Conservation (phyloP, 2,113 vertebrate species). For the Nyctereutes procyonoides region DNA sequence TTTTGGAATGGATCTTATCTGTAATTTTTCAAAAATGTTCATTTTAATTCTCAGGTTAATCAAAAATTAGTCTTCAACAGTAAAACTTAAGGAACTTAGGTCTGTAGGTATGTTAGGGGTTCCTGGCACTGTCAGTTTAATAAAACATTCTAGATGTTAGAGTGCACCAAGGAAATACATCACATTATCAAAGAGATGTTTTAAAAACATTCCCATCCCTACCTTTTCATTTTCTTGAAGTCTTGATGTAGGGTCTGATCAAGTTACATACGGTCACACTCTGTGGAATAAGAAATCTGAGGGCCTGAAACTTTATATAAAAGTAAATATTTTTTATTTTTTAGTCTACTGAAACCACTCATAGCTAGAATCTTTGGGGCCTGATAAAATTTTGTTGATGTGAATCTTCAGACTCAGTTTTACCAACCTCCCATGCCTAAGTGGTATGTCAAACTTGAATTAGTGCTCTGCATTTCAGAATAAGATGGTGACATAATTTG, state of each 20-base stretch:
- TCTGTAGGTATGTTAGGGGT: background rate
- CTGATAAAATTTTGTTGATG: background rate
- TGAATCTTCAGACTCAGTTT: background rate
- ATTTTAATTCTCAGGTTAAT: background rate
- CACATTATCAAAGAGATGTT: background rate
- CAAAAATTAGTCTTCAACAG: conserved; percentile 25
- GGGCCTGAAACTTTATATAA: background rate
- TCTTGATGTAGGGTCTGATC: background rate
- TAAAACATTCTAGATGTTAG: conserved; percentile 23
- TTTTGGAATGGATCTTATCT: background rate
- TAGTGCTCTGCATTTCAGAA: background rate
- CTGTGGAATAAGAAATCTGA: background rate
- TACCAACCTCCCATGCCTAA: background rate
- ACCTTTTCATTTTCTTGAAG: background rate
- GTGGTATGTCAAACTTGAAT: background rate
- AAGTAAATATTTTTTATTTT: background rate
- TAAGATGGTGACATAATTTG: background rate
- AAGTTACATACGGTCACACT: background rate
- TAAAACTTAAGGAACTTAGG: conserved; percentile 11
- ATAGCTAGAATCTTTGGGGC: background rate
- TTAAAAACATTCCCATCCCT: background rate
- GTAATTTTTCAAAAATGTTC: background rate
- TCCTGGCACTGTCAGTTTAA: background rate
- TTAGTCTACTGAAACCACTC: background rate
- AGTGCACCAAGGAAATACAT: background rate